phyloP scores from a whole-genome alignment of 2,113 vertebrate species.

The Chaenogobius annularis region DNA sequence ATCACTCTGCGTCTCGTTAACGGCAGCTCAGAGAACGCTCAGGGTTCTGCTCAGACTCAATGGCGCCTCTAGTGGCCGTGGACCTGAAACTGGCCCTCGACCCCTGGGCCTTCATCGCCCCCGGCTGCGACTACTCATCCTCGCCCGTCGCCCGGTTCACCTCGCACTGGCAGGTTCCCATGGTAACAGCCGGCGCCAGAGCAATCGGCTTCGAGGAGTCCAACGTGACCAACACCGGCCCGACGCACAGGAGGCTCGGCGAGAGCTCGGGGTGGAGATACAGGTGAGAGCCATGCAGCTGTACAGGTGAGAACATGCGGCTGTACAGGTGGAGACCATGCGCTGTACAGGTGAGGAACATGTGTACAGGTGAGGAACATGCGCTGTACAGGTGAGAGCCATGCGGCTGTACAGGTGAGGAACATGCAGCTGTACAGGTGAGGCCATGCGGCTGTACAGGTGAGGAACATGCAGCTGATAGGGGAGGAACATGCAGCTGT shows the following conservation, averaged over 20 bases:
- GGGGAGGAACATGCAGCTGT: too few species aligned
- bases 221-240: constrained; percentile 84
- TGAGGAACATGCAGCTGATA: too few species aligned
- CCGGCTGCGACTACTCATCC: constrained; percentile 86
- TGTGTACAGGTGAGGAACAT: too few species aligned
- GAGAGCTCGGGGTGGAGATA: constrained; percentile 78
- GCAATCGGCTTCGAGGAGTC: constrained; percentile 80
- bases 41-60: constrained; percentile 85
- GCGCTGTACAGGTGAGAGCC: too few species aligned
- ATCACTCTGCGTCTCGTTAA: constrained; percentile 73
- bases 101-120: constrained; percentile 87
- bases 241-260: constrained; percentile 87
- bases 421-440: not conserved
- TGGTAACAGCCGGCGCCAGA: constrained; percentile 85
- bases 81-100: constrained; percentile 81
- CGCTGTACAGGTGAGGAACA: too few species aligned
- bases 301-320: too few species aligned
- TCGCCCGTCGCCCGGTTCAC: constrained; percentile 86
- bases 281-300: constrained; percentile 58
- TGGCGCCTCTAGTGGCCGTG: constrained; percentile 85
- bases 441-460: too few species aligned
- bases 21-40: constrained; percentile 81
- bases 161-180: constrained; percentile 86
- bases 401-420: too few species aligned
- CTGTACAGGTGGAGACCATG: too few species aligned